These are phyloP conservation scores for Idaea aversata DNA, from an alignment of 2,888 invertebrate genomes.

Conservation along the genomic window DNA sequence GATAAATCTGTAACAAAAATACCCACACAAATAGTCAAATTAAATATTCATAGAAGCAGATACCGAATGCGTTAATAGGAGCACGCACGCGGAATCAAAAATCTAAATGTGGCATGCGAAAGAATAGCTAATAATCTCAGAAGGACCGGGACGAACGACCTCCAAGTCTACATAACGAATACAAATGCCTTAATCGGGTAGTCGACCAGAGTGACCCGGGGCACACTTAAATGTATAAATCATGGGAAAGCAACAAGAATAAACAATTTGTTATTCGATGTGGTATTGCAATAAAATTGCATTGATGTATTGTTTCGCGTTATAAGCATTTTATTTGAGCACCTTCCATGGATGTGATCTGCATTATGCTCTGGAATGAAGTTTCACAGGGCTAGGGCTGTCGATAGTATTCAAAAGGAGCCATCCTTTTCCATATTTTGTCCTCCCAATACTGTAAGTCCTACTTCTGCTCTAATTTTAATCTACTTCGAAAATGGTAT, in stretches of 20 bases:
- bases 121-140: constrained; percentile 55
- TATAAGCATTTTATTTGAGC: constrained; percentile 28
- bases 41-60: constrained; percentile 47
- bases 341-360: constrained; percentile 17
- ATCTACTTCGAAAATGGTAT: too few species aligned
- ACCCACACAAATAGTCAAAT: constrained; percentile 20
- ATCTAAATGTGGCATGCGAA: constrained; percentile 56
- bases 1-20: constrained; percentile 1
- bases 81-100: constrained; percentile 62
- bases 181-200: constrained; percentile 60
- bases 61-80: constrained; percentile 66
- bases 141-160: constrained; percentile 79
- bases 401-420: too few species aligned
- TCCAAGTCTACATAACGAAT: constrained; percentile 65
- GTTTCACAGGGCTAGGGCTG: neutral
- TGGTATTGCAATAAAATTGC: constrained; percentile 38
- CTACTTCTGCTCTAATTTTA: too few species aligned
- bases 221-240: constrained; percentile 46
- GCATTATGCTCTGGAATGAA: neutral
- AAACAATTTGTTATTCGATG: constrained; percentile 40
- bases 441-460: too few species aligned
- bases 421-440: too few species aligned
- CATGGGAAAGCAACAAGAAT: constrained; percentile 43
- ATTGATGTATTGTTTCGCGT: constrained; percentile 26
- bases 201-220: constrained; percentile 45